Percentiles rank a stretch among this genome's conserved stretches.
phyloP scores from a whole-genome alignment of 2,888 invertebrate species.

The Acrobasis repandana region DNA sequence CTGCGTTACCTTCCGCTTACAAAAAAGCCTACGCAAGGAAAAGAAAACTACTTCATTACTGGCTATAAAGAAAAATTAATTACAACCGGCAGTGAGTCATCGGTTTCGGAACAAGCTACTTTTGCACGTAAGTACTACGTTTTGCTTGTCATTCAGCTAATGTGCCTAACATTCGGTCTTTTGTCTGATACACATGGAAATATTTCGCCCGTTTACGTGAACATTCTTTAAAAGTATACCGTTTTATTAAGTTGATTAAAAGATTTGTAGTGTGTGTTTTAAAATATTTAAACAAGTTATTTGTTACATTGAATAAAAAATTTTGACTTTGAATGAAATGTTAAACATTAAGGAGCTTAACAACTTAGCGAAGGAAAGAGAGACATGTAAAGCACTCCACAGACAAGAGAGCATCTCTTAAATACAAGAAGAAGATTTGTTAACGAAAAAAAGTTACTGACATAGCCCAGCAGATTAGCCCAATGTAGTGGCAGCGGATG shows the following conservation, averaged over 20 bases:
- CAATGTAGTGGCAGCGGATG: no score
- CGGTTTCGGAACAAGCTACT: slow-evolving; percentile 11
- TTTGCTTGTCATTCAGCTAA: slow-evolving; percentile 19
- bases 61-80: slow-evolving; percentile 23
- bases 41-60: slow-evolving; percentile 10
- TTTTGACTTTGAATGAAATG: no score
- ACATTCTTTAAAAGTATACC: not conserved
- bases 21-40: not conserved
- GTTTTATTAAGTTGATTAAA: not conserved
- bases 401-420: no score
- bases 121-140: slow-evolving; percentile 15
- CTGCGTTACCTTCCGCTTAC: no score
- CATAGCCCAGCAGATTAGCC: not conserved
- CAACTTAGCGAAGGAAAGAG: no score
- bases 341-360: no score
- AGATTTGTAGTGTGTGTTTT: not conserved
- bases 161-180: slow-evolving; percentile 16
- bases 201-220: not conserved
- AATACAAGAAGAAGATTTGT: no score
- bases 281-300: not conserved
- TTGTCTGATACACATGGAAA: slow-evolving; percentile 15
- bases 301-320: no score
- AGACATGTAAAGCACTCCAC: no score
- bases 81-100: slow-evolving; percentile 16
- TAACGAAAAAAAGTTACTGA: no score